A percentile compares a stretch with the other conserved stretches of the same genome.
phyloP scores from a whole-genome alignment of 2,888 invertebrate species.

The Brassicogethes aeneus region DNA sequence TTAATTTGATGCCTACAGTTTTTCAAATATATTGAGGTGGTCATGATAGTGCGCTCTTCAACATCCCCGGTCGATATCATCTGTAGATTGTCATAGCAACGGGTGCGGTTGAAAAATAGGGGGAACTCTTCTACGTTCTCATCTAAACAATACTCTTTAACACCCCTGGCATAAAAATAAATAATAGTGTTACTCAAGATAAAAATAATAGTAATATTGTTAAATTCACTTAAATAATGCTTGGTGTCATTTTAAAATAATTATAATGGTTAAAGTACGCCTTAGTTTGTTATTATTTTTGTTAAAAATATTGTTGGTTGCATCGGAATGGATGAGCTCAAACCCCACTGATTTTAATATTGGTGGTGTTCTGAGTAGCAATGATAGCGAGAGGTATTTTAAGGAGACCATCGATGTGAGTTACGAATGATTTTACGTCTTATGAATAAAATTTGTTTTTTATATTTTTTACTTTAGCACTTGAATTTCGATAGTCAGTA shows the following conservation, averaged over 20 bases:
- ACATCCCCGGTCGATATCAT: slow-evolving; percentile 23
- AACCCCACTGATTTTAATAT: slow-evolving; percentile 48
- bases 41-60: too few species aligned
- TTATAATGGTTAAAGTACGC: slow-evolving; percentile 37
- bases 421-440: slow-evolving; percentile 12
- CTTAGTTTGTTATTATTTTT: background rate
- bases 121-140: background rate
- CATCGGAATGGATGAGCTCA: background rate
- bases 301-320: background rate
- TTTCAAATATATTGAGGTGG: slow-evolving; percentile 2
- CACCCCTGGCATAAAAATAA: too few species aligned
- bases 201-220: background rate
- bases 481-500: slow-evolving; percentile 76
- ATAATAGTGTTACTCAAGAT: too few species aligned
- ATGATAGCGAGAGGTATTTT: slow-evolving; percentile 71
- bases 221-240: too few species aligned
- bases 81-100: slow-evolving; percentile 20
- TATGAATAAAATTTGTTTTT: slow-evolving; percentile 25
- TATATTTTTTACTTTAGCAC: slow-evolving; percentile 46
- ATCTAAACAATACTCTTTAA: background rate
- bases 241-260: background rate
- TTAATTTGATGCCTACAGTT: too few species aligned
- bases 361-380: slow-evolving; percentile 85
- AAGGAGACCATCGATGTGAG: slow-evolving; percentile 76
- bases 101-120: slow-evolving; percentile 19